phyloP scores from a whole-genome alignment of 2,888 invertebrate species.

The Pristionchus japonicus region DNA sequence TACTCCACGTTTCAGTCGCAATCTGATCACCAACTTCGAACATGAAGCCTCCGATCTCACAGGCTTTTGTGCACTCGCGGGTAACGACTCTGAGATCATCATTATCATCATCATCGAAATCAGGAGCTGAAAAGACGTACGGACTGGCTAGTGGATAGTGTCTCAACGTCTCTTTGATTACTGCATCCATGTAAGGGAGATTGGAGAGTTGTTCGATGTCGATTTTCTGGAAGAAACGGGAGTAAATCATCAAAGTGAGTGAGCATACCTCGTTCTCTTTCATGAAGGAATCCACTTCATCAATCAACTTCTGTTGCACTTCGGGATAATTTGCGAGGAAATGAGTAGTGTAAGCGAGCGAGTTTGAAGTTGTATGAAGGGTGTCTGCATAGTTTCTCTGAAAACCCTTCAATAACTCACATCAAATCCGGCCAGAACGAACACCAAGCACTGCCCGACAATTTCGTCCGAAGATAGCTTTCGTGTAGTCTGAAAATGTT shows the following conservation, averaged over 20 bases:
- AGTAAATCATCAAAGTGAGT: background rate
- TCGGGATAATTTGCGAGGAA: conserved; percentile 58
- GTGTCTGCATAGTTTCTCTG: too few relatives aligned
- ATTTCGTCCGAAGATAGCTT: conserved; percentile 64
- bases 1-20: conserved; percentile 22
- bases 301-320: conserved; percentile 57
- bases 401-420: conserved; percentile 67
- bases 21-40: background rate
- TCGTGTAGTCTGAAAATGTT: background rate
- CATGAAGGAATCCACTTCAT: conserved; percentile 49
- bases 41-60: background rate
- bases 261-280: conserved; percentile 47
- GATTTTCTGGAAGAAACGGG: conserved; percentile 43
- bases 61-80: background rate
- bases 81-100: background rate
- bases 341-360: conserved; percentile 42
- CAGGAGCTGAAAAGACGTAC: conserved; percentile 49
- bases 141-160: conserved; percentile 66
- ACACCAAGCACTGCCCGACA: conserved; percentile 61
- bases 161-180: conserved; percentile 67
- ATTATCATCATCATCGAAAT: too few relatives aligned
- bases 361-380: conserved; percentile 76
- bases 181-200: conserved; percentile 65
- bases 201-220: conserved; percentile 63
- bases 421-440: conserved; percentile 74